Base-by-base conservation (phyloP, 2,797 vertebrate species). In the Galago senegalensis region DNA sequence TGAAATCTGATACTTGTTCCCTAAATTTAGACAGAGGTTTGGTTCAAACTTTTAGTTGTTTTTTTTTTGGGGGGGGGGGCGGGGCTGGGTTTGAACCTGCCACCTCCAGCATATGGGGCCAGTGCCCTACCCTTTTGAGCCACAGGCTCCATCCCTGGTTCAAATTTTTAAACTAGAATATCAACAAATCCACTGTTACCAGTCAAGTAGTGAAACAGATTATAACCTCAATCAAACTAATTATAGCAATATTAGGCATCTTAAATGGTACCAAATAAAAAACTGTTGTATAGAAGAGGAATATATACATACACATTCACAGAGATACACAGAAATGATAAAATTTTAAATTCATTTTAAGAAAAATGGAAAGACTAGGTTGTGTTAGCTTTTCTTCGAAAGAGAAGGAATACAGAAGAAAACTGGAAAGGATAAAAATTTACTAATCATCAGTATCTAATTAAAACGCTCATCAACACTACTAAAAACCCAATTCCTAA, bases 201-300 rank as follows among this genome's bases (percentile, higher is more conserved):
- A 21, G 13, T 37, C 43, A 92, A 69, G 31, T 11, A 69, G 27
- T 80, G 13, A 94, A 93, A 95, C 31, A 88, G n/a, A n/a, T 82
- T 37, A 82, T 49, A 83, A 91, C 27, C 5, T 92, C 81, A 58
- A 86, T 67, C 95, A 92, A 90, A 73, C 23, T 69, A 86, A 79
- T 80, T 86, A 96, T 72, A 53, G 23, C 29, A 89, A 75, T 80
- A 82, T 79, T 85, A 83, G 46, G 56, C 31, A 53, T 53, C 49
- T 53, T 53, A 16, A 53, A 53, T 53, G 49, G 49, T 16, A 53
- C 14, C 49, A 53, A 53, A 53, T 53, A 53, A 53, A 53, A 49
- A 53, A 53, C 46, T 49, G 46, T 49, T 49, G 11, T 86, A 93
- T 56, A 76, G 73, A 93, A 87, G 5, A 37, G 5, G 17, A 40